Evolutionary conservation across 2,113 vertebrate species (phyloP), one percentile per base, ranked within the genome.

Genomic region (Actenoides lindsayi): DNA sequence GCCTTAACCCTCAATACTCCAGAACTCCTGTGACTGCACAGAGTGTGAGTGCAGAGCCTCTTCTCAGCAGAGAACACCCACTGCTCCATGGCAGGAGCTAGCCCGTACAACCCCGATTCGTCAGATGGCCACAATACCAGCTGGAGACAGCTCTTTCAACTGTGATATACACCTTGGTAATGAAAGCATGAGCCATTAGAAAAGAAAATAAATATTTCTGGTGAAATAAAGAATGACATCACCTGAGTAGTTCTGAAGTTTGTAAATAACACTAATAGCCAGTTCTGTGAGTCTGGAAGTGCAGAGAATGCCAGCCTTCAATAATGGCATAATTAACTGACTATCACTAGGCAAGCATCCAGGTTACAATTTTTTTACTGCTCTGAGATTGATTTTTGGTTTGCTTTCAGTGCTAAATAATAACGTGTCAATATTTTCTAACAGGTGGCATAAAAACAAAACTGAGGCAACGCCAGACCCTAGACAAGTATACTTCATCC

Each of bases 301-400:
- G 7, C 20, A 62, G 37, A 51, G 39, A 42, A 80, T 57, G 68
- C 57, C 23, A 44, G 25, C 8, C 15, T 27, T 41, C 83, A 76
- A 4, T 64, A 83, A 71, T 9, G 41, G 39, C 76, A 41, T 20
- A 41, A 94, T 83, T 82, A 95, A 67, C 42, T 41, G 56, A n/a
- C 17, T 41, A 28, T 69, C 75, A n/a, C 82, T 9, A 92, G 79
- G 95, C 65, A 94, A 88, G 92, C 42, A 90, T 65, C 81, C 82
- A 39, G 31, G 69, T 85, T 76, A 14, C 10, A 3, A 35, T 64
- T 92, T n/a, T 51, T 24, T 17, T 59, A 88, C 85, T 67, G 42
- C 56, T 93, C 37, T 8, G 30, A 68, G 68, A 93, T 27, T 90
- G 86, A 96, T 91, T 90, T 91, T 68, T 57, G 13, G 0, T 57